Base-by-base conservation (phyloP, 2,113 vertebrate genomes). In the Indicator indicator region DNA sequence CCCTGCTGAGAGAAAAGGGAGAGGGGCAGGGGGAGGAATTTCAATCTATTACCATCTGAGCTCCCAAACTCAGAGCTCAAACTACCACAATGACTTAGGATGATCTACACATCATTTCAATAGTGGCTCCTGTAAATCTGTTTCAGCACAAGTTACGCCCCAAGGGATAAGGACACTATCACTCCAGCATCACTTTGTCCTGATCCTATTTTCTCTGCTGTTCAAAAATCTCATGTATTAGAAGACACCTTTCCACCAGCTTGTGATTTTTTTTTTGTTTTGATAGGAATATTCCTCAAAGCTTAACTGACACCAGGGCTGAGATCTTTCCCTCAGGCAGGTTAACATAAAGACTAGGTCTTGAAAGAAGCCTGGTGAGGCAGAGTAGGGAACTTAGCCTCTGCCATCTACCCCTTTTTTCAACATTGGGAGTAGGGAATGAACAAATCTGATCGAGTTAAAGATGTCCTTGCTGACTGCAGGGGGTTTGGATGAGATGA, bases 131-230 rank as follows among this genome's bases (percentile, higher is more conserved):
- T 11, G 1, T 1, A 2, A 32, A n/a, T 64, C 36, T 79, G 6
- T 42, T 89, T 72, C 40, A 86, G 72, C n/a, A 44, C 0, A 2
- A 19, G 19, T 75, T 72, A 77, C 70, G 36, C 58, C 54, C 24
- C 16, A 36, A 42, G 24, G 33, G 5, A 4, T 15, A 78, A 32
- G 54, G 56, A 63, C 9, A 18, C 27, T 38, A 2, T 11, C 7
- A 33, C 17, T 50, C 15, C 48, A 63, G 64, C 21, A 44, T 32
- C 1, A 1, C 42, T 86, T 56, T 88, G 65, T 6, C 16, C 32
- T 59, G 60, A 0, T 50, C 63, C 9, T 0, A 0, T 12, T 83
- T 82, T 33, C 40, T 63, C 48, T 17, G 14, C 18, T 36, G 14
- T 44, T 58, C 86, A 81, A 71, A 86, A 83, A 68, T 12, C 24